Conservation (phyloP, 1,140 invertebrate species). For the Scylla paramamosain region DNA sequence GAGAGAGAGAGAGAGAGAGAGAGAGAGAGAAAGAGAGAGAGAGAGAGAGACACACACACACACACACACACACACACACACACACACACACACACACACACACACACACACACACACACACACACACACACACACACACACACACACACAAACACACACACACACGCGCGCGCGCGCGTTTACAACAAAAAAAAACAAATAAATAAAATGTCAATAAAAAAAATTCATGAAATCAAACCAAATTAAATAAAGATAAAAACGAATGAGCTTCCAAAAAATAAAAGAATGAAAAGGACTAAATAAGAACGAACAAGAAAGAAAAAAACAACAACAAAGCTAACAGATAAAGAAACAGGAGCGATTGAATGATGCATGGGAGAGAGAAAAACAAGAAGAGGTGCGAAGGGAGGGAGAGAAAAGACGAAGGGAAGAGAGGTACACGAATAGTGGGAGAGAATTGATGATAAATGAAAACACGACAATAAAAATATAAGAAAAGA, state of each 20-base stretch:
- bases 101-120: background rate
- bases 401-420: background rate
- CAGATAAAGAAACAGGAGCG: no score
- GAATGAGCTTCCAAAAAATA: no score
- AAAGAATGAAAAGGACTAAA: no score
- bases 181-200: no score
- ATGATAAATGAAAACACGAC: no score
- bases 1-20: constrained; percentile 29
- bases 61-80: constrained; percentile 24
- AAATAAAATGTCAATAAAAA: no score
- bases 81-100: constrained; percentile 12
- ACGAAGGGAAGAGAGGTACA: background rate
- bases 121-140: constrained; percentile 24
- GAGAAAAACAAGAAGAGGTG: no score
- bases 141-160: constrained; percentile 6
- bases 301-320: no score
- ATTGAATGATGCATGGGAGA: no score
- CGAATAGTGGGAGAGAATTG: background rate
- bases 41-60: constrained; percentile 25
- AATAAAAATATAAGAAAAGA: background rate
- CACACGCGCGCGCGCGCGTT: background rate
- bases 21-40: constrained; percentile 38
- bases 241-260: no score
- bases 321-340: no score
- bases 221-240: no score